Percentiles rank a stretch among this genome's conserved stretches.
Evolutionary conservation across 2,797 vertebrate genomes (phyloP).

Genomic region (Peromyscus aztecus): DNA sequence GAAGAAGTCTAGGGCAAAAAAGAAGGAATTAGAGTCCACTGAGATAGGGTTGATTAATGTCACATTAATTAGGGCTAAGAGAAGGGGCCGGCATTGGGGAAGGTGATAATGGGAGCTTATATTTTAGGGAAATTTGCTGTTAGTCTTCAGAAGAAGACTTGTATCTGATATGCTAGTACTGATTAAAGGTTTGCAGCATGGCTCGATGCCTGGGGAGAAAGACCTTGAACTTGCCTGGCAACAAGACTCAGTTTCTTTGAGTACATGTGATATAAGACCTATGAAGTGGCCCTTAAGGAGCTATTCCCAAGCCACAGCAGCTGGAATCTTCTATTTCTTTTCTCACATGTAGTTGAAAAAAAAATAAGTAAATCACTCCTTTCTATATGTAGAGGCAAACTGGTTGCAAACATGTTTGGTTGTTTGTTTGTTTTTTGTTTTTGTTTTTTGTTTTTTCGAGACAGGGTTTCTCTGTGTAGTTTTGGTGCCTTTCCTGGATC

Average conservation of each 20-base stretch:
- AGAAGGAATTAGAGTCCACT: conserved; percentile 16
- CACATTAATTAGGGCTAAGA: conserved; percentile 55
- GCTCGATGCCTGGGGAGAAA: not conserved
- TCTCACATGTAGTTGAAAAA: not conserved
- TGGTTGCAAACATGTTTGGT: not conserved
- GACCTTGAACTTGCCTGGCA: not conserved
- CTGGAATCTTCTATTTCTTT: not conserved
- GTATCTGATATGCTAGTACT: not conserved
- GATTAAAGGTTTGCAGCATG: not conserved
- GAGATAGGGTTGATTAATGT: conserved; percentile 14
- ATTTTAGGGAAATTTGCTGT: not conserved
- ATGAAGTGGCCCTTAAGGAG: not conserved
- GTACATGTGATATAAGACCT: not conserved
- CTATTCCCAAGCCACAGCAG: not conserved
- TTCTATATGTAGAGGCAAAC: not conserved
- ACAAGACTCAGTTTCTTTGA: not conserved
- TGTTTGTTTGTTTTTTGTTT: too few species aligned
- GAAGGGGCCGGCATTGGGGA: not conserved
- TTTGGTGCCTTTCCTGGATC: too few species aligned
- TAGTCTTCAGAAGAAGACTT: not conserved
- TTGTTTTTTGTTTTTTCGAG: too few species aligned
- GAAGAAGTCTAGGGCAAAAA: not conserved
- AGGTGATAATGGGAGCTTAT: not conserved
- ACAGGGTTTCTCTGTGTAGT: too few species aligned
- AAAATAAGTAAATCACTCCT: not conserved